Evolutionary conservation across 1,140 invertebrate species (phyloP), one percentile per base, ranked within the genome.

Genomic region (Pinna nobilis): DNA sequence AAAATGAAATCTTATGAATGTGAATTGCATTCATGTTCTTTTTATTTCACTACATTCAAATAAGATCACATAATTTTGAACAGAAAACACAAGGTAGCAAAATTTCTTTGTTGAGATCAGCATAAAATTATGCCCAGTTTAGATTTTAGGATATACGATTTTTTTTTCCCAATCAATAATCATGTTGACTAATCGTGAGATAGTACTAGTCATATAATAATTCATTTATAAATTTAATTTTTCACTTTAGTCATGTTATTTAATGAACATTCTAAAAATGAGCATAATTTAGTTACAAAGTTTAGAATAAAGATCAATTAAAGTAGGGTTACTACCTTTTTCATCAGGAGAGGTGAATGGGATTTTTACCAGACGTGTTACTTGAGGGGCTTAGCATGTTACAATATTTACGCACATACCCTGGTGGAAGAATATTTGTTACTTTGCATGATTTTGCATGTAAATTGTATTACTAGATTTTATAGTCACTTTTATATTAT

Each of bases 151-250:
- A 30, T 3, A 32, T 33, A 18, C 30, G 55, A 33, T 33, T 11
- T 4, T 7, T 59, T 59, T n/a, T 30, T n/a, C n/a, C n/a, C n/a
- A 63, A 23, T 44, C 11, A 44, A n/a, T 44, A n/a, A 2, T 15
- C 55, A n/a, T 59, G 18, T 35, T 59, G 28, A 59, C 33, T 59
- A 59, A 35, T 33, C 55, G 23, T 59, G 37, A 33, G 1, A n/a
- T n/a, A n/a, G n/a, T n/a, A n/a, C n/a, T 35, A 59, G 20, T 15
- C 44, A 47, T 47, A 20, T n/a, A n/a, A n/a, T n/a, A n/a, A n/a
- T n/a, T n/a, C n/a, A 3, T 18, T 47, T 18, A 20, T 47, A 15
- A 47, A 47, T 18, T 15, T 20, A 18, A 18, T 47, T 44, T 6
- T 47, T 47, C 15, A 18, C 15, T 47, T 47, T 47, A 18, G 15